phyloP scores from a whole-genome alignment of 2,113 vertebrate species.

The Tachysurus fulvidraco region DNA sequence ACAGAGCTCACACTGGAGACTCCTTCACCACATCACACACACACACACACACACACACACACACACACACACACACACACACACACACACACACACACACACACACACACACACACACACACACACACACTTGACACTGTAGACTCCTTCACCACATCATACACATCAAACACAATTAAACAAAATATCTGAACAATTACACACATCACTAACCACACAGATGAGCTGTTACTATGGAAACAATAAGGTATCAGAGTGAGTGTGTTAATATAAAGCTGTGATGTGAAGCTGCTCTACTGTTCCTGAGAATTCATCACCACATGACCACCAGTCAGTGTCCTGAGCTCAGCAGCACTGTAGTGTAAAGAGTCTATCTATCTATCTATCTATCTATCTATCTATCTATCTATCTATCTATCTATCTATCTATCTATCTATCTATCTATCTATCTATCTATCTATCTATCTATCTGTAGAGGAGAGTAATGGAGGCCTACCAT shows the following conservation, averaged over 20 bases:
- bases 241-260: neutral
- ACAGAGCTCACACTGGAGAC: neutral
- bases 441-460: neutral
- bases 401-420: neutral
- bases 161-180: neutral
- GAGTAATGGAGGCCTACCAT: conserved; percentile 58
- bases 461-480: neutral
- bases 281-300: neutral
- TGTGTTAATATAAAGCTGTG: neutral
- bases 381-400: neutral
- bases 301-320: neutral
- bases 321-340: neutral
- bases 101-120: no score
- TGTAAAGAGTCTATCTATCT: neutral
- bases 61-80: no score
- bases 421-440: neutral
- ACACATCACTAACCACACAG: neutral
- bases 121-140: neutral
- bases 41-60: no score
- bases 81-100: no score
- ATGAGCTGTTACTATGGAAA: neutral
- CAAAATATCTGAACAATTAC: no score
- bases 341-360: neutral
- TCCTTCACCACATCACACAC: neutral
- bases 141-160: neutral